phyloP scores from a whole-genome alignment of 2,888 invertebrate genomes.

The Teinopalpus imperialis region DNA sequence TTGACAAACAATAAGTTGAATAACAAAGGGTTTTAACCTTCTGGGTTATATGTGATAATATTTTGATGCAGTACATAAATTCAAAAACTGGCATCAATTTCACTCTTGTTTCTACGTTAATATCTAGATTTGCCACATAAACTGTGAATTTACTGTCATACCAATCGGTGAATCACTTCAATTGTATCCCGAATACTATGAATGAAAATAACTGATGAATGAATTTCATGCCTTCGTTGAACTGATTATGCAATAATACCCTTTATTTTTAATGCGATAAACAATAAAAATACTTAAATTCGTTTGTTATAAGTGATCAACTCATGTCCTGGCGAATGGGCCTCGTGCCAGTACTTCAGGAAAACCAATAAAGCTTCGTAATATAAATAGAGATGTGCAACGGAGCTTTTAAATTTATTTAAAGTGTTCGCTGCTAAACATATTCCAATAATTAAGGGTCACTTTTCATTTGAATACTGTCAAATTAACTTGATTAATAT shows the following conservation, averaged over 20 bases:
- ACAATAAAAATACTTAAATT: background rate
- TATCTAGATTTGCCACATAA: no score
- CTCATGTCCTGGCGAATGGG: slow-evolving; percentile 7
- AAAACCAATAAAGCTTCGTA: slow-evolving; percentile 7
- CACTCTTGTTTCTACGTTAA: no score
- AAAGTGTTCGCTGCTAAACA: no score
- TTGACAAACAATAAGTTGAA: no score
- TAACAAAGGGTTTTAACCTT: no score
- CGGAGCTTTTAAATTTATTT: background rate
- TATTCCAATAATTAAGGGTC: no score
- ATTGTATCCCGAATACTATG: background rate
- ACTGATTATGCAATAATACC: slow-evolving; percentile 7
- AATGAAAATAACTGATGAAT: slow-evolving; percentile 8
- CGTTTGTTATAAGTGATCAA: background rate
- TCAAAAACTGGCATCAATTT: no score
- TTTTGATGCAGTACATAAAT: no score
- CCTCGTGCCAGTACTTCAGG: slow-evolving; percentile 11
- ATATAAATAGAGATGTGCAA: slow-evolving; percentile 10
- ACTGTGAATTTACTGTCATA: no score
- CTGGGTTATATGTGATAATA: no score
- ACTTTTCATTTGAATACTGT: no score
- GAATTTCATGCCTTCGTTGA: background rate
- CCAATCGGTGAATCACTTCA: background rate
- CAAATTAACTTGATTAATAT: no score
- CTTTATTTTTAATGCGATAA: slow-evolving; percentile 13